Percentiles rank a stretch among this genome's conserved stretches.
Conservation (phyloP, 1,140 invertebrate genomes). For the Plutomurus gul region DNA sequence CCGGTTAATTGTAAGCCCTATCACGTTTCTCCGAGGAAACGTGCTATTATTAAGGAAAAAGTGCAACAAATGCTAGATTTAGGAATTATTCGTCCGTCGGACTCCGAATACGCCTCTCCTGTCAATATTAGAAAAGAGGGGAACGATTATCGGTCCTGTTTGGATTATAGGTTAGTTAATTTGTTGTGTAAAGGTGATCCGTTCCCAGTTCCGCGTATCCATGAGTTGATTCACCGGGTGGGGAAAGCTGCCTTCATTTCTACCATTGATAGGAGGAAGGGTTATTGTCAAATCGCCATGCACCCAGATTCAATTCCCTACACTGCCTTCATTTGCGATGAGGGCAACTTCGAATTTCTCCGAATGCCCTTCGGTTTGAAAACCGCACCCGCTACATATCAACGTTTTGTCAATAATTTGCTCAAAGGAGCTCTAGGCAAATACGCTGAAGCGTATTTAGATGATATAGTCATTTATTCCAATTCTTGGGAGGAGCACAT, state of each 20-base stretch:
- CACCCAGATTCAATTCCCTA: slow-evolving; percentile 54
- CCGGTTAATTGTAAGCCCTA: not conserved
- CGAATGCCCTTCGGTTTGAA: slow-evolving; percentile 58
- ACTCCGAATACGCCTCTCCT: not conserved
- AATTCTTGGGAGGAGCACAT: slow-evolving; percentile 59
- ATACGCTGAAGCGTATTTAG: slow-evolving; percentile 57
- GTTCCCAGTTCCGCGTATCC: slow-evolving; percentile 14
- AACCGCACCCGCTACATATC: slow-evolving; percentile 58
- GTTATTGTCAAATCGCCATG: slow-evolving; percentile 55
- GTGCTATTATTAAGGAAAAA: not conserved
- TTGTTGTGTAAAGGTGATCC: slow-evolving; percentile 19
- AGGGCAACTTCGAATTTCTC: slow-evolving; percentile 55
- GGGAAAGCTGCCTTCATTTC: slow-evolving; percentile 19
- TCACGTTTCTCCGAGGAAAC: slow-evolving; percentile 15
- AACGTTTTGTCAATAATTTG: slow-evolving; percentile 56
- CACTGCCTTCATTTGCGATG: slow-evolving; percentile 58
- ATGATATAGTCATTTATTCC: slow-evolving; percentile 61
- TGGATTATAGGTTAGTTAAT: slow-evolving; percentile 49
- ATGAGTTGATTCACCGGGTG: not conserved
- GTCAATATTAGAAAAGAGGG: not conserved
- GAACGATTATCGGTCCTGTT: not conserved
- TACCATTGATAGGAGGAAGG: slow-evolving; percentile 22
- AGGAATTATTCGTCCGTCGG: slow-evolving; percentile 29
- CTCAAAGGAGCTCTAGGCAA: slow-evolving; percentile 49
- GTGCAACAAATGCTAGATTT: slow-evolving; percentile 33